A percentile compares a stretch with the other conserved stretches of the same genome.
Evolutionary conservation across 2,797 vertebrate species (phyloP).

Genomic region (Eremophila alpestris): DNA sequence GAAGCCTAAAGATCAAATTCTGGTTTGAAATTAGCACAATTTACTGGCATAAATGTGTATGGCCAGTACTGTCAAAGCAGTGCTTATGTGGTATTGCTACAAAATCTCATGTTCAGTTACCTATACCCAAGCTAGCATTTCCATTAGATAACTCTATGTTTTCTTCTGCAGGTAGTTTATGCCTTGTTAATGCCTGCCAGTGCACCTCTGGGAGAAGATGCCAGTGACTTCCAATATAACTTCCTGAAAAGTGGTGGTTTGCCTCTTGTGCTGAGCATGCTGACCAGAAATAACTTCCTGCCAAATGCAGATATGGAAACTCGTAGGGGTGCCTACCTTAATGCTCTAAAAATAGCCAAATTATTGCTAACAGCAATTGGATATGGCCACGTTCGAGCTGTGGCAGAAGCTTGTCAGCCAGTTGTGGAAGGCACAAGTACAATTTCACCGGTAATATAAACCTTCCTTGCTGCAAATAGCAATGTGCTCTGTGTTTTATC

Average conservation of each 20-base stretch:
- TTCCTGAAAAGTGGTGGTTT: conserved; percentile 97
- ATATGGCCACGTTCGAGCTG: conserved; percentile 95
- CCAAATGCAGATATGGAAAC: conserved; percentile 98
- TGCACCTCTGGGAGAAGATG: conserved; percentile 95
- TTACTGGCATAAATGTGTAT: not conserved
- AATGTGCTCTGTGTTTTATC: not conserved
- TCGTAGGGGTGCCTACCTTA: conserved; percentile 95
- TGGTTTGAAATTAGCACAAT: not conserved
- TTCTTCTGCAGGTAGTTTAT: conserved; percentile 89
- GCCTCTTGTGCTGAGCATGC: conserved; percentile 96
- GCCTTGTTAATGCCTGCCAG: conserved; percentile 99
- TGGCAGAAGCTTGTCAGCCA: conserved; percentile 98
- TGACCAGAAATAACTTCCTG: conserved; percentile 98
- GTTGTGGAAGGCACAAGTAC: conserved; percentile 91
- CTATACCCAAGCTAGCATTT: not conserved
- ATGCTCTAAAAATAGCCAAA: conserved; percentile 97
- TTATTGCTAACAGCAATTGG: conserved; percentile 94
- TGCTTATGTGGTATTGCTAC: not conserved
- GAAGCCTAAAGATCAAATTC: not conserved
- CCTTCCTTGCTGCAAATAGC: not conserved
- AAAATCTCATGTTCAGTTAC: not conserved
- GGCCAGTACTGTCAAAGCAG: not conserved
- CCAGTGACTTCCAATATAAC: conserved; percentile 98
- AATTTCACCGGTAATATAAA: conserved; percentile 86
- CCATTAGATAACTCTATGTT: not conserved